Percentiles rank a stretch among this genome's conserved stretches.
These are phyloP conservation scores for Argynnis bischoffii DNA, from an alignment of 2,888 invertebrate species.

Conservation along the genomic window DNA sequence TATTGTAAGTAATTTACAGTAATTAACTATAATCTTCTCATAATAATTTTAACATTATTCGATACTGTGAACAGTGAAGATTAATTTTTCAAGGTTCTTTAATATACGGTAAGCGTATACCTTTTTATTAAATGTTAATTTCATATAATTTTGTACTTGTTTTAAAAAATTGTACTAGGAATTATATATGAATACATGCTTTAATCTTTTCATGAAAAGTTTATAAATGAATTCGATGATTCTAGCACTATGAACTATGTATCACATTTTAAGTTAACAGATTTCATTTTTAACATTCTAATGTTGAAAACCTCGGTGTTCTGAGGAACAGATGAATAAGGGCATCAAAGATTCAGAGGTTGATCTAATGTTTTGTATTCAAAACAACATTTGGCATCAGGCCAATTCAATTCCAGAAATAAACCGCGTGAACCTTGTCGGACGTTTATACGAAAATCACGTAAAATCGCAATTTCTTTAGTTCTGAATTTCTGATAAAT, in stretches of 20 bases:
- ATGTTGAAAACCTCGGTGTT: neutral
- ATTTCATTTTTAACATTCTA: neutral
- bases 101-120: constrained; percentile 26
- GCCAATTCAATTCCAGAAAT: constrained; percentile 70
- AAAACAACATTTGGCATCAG: constrained; percentile 57
- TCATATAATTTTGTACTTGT: no score
- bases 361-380: constrained; percentile 54
- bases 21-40: neutral
- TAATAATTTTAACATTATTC: constrained; percentile 1
- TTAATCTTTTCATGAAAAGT: no score
- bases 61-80: constrained; percentile 18
- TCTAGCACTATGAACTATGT: no score
- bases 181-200: no score
- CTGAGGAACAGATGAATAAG: constrained; percentile 2
- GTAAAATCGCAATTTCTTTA: constrained; percentile 29
- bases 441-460: constrained; percentile 41
- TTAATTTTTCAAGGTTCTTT: constrained; percentile 19
- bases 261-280: no score
- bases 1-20: constrained; percentile 9
- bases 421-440: constrained; percentile 48
- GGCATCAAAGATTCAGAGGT: constrained; percentile 9
- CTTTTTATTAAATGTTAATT: neutral
- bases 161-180: no score
- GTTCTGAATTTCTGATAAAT: constrained; percentile 45
- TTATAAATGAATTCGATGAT: no score